Conservation (phyloP, 2,113 vertebrate species). For the Callionymus lyra region DNA sequence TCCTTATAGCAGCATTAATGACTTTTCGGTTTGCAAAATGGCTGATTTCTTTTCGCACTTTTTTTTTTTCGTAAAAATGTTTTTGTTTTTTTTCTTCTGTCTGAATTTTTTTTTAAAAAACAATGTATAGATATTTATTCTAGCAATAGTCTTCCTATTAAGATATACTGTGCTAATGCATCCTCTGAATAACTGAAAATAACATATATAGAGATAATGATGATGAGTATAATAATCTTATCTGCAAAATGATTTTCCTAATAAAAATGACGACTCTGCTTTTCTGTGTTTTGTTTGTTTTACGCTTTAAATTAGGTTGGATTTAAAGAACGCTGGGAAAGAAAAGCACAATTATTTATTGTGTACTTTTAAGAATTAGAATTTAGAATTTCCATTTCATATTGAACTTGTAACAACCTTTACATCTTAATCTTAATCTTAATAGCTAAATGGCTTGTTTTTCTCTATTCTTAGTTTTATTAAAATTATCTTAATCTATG, state of each 20-base stretch:
- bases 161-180: constrained; percentile 71
- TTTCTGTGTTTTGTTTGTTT: constrained; percentile 14
- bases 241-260: constrained; percentile 69
- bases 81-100: constrained; percentile 15
- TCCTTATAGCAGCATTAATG: constrained; percentile 44
- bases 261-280: constrained; percentile 61
- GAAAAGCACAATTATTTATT: too few relatives aligned
- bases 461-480: too few relatives aligned
- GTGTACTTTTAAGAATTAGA: too few relatives aligned
- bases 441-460: too few relatives aligned
- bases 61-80: constrained; percentile 45
- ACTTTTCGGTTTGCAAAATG: constrained; percentile 44
- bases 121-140: constrained; percentile 66
- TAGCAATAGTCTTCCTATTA: constrained; percentile 76
- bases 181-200: constrained; percentile 65
- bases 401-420: too few relatives aligned
- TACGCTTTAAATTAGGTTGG: neutral
- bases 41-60: constrained; percentile 31
- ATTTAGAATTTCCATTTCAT: too few relatives aligned
- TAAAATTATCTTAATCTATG: too few relatives aligned
- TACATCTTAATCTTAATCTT: too few relatives aligned
- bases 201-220: constrained; percentile 34
- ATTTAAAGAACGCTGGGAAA: neutral
- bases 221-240: constrained; percentile 58
- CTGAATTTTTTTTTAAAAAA: constrained; percentile 37